A percentile compares a stretch with the other conserved stretches of the same genome.
Conservation (phyloP, 2,888 invertebrate genomes). For the Chironomus riparius region DNA sequence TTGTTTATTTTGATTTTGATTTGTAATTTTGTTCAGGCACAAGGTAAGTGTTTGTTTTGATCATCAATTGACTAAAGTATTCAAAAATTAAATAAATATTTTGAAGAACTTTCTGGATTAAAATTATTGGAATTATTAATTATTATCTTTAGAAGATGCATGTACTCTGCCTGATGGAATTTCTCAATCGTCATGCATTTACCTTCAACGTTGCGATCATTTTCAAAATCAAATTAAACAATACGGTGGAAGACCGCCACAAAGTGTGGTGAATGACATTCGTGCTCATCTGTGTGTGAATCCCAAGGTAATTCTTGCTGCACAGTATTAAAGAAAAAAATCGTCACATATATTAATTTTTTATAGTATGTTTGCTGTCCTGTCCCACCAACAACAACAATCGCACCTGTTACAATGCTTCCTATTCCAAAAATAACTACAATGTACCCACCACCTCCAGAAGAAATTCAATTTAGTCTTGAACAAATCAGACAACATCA, state of each 20-base stretch:
- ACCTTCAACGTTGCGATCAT: not conserved
- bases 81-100: too few species aligned
- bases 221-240: not conserved
- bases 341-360: too few species aligned
- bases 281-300: not conserved
- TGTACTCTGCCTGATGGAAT: not conserved
- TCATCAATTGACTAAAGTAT: too few species aligned
- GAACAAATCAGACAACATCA: not conserved
- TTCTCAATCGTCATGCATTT: not conserved
- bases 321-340: too few species aligned
- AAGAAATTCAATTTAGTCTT: not conserved
- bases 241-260: not conserved
- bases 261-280: not conserved
- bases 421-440: not conserved
- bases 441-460: not conserved
- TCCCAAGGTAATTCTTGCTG: not conserved
- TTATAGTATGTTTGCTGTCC: constrained; percentile 8
- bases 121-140: too few species aligned
- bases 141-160: not conserved
- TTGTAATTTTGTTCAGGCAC: too few species aligned
- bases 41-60: too few species aligned
- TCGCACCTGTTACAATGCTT: not conserved
- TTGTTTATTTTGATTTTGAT: too few species aligned
- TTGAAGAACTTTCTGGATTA: too few species aligned
- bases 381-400: not conserved